Conservation (phyloP, 2,888 invertebrate genomes). For the Lasius platythorax region DNA sequence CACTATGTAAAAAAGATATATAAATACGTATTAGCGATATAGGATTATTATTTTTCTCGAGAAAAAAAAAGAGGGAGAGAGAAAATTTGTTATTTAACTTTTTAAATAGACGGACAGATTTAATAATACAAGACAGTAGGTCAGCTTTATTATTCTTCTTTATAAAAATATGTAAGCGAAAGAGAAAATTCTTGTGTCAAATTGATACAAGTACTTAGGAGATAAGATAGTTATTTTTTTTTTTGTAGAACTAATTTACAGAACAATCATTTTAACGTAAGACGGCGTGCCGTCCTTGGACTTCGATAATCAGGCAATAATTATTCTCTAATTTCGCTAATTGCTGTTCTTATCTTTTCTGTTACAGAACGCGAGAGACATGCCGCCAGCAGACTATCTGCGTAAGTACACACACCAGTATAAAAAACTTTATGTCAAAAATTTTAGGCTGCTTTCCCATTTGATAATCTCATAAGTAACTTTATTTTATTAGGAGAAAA, state of each 20-base stretch:
- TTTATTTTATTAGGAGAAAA: background rate
- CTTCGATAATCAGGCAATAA: conserved; percentile 60
- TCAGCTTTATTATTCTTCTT: background rate
- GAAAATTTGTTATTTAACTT: background rate
- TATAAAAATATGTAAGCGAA: background rate
- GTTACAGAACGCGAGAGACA: conserved; percentile 87
- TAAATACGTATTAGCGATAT: background rate
- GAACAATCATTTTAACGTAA: background rate
- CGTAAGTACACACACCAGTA: conserved; percentile 85
- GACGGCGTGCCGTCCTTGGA: conserved; percentile 45
- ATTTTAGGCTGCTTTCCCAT: too few relatives aligned
- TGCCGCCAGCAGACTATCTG: conserved; percentile 84
- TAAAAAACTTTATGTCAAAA: background rate
- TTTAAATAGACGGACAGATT: background rate
- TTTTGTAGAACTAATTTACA: background rate
- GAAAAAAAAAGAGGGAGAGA: background rate
- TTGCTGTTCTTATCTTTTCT: conserved; percentile 72
- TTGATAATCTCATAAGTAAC: background rate
- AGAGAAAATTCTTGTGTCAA: background rate
- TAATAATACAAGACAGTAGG: background rate
- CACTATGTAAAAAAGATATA: background rate
- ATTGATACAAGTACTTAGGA: background rate
- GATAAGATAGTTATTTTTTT: background rate
- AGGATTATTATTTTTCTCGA: background rate
- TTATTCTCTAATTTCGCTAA: conserved; percentile 55